Evolutionary conservation across 2,888 invertebrate species (phyloP), one percentile per base, ranked within the genome.

Genomic region (Nomada fucata): DNA sequence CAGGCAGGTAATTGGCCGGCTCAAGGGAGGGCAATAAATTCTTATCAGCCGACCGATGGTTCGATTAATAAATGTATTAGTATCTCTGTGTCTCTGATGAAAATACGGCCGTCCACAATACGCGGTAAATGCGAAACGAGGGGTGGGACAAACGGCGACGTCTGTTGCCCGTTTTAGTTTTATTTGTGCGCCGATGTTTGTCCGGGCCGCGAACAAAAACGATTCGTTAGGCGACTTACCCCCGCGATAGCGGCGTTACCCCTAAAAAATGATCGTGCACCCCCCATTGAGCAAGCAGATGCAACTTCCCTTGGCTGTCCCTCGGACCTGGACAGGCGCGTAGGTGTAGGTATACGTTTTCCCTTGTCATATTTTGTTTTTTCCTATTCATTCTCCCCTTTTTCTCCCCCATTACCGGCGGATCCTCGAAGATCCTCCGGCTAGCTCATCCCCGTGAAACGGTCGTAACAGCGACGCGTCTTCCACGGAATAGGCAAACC

Each of bases 201-300:
- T 78, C 82, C 57, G 78, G 64, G 53, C 79, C 83, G 68, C 79
- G 83, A 85, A 85, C 79, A 84, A 88, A 87, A 88, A 86, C 83
- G 86, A 84, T 89, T 89, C 88, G 90, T 90, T 89, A 88, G 87
- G 71, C 81, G 76, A 85, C 73, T 87, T 85, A 88, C 88, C 88
- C 88, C 82, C 71, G 76, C 77, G 86, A 80, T 82, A 83, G 75
- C 73, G 81, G 83, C 29, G 87, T 90, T 89, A 90, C 91, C 92
- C 92, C 88, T 90, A 91, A 93, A 93, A 93, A 93, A 92, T 92
- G 91, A 92, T 90, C 90, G 89, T 73, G 36, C 88, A 81, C 89
- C 92, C 92, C 93, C 92, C 84, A 91, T 87, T 76, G 93, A 74
- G 93, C 90, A 89, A 36, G 90, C 93, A 93, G 93, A 93, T 93